phyloP scores from a whole-genome alignment of 2,113 vertebrate species.

The Pygoscelis antarcticus region DNA sequence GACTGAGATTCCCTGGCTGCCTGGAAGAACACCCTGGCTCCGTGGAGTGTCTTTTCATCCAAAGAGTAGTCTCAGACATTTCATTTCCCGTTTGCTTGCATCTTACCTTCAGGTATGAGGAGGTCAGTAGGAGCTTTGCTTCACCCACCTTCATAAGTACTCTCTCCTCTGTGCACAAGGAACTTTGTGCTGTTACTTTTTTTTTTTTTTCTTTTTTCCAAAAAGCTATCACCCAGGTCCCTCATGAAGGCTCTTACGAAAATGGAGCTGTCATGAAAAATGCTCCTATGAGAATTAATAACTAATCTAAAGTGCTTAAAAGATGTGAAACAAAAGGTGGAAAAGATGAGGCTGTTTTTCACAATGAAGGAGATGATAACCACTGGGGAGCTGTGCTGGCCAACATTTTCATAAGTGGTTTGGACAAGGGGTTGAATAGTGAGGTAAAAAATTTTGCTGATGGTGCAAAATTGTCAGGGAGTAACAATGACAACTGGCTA shows the following conservation, averaged over 20 bases:
- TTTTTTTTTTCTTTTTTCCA: neutral
- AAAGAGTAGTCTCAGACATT: neutral
- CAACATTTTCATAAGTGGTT: conserved; percentile 2
- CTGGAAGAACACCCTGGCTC: neutral
- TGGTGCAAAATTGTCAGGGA: neutral
- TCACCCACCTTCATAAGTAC: neutral
- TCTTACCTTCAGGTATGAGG: neutral
- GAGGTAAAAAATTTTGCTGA: conserved; percentile 20
- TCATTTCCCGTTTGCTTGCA: neutral
- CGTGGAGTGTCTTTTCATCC: neutral
- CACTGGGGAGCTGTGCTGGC: neutral
- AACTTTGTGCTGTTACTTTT: neutral
- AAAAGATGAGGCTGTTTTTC: conserved; percentile 1
- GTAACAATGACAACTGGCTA: neutral
- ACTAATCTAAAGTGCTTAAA: neutral
- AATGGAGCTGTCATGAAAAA: neutral
- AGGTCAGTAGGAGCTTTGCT: neutral
- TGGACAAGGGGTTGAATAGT: neutral
- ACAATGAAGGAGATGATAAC: neutral
- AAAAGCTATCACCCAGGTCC: neutral
- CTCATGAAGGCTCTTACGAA: neutral
- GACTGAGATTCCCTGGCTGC: neutral
- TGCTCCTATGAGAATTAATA: neutral
- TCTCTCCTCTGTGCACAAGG: neutral
- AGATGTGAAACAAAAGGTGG: neutral